Evolutionary conservation across 2,113 vertebrate species (phyloP), one percentile per base, ranked within the genome.

Genomic region (Indicator maculatus): DNA sequence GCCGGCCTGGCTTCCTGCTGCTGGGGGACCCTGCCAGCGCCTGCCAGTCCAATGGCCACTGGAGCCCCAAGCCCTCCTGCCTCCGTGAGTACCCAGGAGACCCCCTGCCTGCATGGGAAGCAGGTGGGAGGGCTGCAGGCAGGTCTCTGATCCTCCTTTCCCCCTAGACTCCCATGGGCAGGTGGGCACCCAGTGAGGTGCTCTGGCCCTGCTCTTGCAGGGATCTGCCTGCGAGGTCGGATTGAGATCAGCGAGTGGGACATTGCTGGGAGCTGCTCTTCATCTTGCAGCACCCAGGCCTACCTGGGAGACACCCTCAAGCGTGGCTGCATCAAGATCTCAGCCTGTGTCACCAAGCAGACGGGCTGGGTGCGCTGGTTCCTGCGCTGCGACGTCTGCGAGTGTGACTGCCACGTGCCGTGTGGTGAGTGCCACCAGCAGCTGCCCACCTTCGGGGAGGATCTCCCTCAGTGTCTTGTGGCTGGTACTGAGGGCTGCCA

Each of bases 351-450:
- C 67, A 97, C 98, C 90, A 98, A 98, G 92, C 88, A 74, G 47
- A 95, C 95, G 0, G 97, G 97, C 93, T 99, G 98, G 98, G 97
- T 97, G 19, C 96, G 96, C 31, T 98, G 98, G 98, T 98, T 98
- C 88, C 67, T 93, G 53, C 96, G 96, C 93, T 99, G 98, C 0
- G 91, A 98, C 39, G 56, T 96, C 52, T 99, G 98, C 6, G 96
- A 98, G 93, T 98, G 98, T 4, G 98, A 98, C 94, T 99, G 98
- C 66, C 95, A 98, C 33, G 61, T 98, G 38, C 97, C 97, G 1
- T 99, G 98, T 16, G 73, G 98, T 98, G 93, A 96, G 97, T 85
- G 0, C 88, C 0, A 2, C 7, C 0, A 9, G 20, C 0, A 1
- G 61, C 65, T 26, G 45, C 58, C 52, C 12, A 0, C 11, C 63